Percentiles rank a stretch among this genome's conserved stretches.
Evolutionary conservation across 2,113 vertebrate genomes (phyloP).

Genomic region (Oxygymnocypris stewartii): DNA sequence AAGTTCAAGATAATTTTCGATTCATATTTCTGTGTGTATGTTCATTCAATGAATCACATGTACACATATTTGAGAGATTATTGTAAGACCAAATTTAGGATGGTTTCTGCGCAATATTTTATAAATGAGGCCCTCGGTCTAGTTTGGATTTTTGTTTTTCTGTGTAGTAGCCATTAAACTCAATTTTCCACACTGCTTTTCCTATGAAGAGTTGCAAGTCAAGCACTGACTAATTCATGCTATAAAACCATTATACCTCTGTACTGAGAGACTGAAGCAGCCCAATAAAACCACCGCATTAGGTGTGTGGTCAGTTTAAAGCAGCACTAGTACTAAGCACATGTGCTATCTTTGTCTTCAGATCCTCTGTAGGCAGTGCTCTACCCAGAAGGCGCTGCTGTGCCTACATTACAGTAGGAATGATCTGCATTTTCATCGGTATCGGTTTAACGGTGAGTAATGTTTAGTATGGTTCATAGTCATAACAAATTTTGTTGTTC

Average conservation of each 20-base stretch:
- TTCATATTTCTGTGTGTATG: too few relatives aligned
- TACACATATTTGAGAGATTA: too few relatives aligned
- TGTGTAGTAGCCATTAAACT: not conserved
- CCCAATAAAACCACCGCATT: not conserved
- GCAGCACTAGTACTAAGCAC: not conserved
- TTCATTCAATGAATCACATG: too few relatives aligned
- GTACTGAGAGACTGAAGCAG: not conserved
- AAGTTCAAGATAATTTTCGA: too few relatives aligned
- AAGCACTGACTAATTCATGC: not conserved
- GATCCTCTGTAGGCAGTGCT: constrained; percentile 97
- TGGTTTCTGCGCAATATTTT: too few relatives aligned
- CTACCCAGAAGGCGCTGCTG: constrained; percentile 96
- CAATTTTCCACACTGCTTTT: not conserved
- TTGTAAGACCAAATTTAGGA: too few relatives aligned
- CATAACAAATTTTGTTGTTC: not conserved
- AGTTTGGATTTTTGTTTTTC: not conserved
- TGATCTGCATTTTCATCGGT: constrained; percentile 98
- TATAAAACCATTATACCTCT: not conserved
- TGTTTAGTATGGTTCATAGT: not conserved
- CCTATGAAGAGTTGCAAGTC: too few relatives aligned
- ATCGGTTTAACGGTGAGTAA: constrained; percentile 95
- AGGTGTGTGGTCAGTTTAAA: not conserved
- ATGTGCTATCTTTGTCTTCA: constrained; percentile 62
- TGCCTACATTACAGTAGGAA: constrained; percentile 94
- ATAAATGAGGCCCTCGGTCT: not conserved